Evolutionary conservation across 2,113 vertebrate genomes (phyloP), one percentile per base, ranked within the genome.

Genomic region (Campylomormyrus numenius): DNA sequence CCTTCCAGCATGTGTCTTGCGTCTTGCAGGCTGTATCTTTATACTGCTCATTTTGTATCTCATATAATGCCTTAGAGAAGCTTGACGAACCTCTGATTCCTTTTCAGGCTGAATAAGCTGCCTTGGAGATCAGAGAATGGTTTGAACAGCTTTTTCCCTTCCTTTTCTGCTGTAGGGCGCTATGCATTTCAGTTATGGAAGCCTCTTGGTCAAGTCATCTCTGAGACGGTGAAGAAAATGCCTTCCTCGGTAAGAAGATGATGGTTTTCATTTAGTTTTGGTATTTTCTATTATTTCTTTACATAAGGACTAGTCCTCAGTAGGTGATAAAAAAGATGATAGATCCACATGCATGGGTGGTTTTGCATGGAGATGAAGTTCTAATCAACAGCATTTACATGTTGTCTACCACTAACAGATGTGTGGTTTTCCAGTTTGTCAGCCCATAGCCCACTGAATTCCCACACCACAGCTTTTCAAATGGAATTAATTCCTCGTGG

Each of bases 111-210:
- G 31, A 42, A 42, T 70, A 13, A 70, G 10, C 62, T 80, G 35
- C 15, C 13, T 80, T 80, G 31, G 15, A 19, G 74, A 42, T 19
- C 35, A 7, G 15, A 35, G 35, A 17, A 2, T 80, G 35, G 10
- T 39, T 80, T 80, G 15, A 80, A 19, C 35, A 80, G 17, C 35
- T 27, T 35, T 6, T 83, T 50, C 83, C 10, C 8, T 24, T 31
- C 85, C 56, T n/a, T 66, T 11, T 3, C 53, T 39, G 58, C 74
- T 94, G 90, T 92, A 99, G 98, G 98, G 90, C 97, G 96, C 88
- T 98, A 96, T 5, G 96, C 96, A 19, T 97, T 97, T 93, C 97
- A 94, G 24, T 93, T 98, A 88, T 97, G 97, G 98, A 99, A 97
- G 90, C 97, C 98, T 88, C 93, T 98, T 84, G 96, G 97, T 90